Evolutionary conservation across 1,140 invertebrate species (phyloP).

Genomic region (Notospermus geniculatus): DNA sequence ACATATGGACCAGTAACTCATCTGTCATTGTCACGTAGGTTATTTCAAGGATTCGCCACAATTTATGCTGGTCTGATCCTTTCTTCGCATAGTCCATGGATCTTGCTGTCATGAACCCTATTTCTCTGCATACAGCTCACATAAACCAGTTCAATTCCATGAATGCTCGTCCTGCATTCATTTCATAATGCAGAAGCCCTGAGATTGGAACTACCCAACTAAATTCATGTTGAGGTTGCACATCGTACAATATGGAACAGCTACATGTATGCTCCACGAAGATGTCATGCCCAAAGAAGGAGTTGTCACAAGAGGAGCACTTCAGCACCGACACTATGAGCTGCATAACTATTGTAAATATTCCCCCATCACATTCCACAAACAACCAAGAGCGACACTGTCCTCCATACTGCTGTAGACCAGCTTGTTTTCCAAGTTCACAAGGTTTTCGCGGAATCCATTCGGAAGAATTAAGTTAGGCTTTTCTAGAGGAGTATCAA

Average conservation of each 20-base stretch:
- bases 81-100: no score
- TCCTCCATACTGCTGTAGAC: background rate
- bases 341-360: background rate
- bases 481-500: background rate
- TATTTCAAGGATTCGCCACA: background rate
- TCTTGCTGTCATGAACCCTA: background rate
- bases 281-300: background rate
- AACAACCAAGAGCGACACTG: background rate
- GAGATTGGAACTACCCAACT: background rate
- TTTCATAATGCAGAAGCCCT: background rate
- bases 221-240: background rate
- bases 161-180: no score
- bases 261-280: background rate
- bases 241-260: background rate
- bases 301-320: background rate
- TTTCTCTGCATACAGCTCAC: background rate
- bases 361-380: background rate
- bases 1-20: background rate
- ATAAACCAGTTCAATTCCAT: background rate
- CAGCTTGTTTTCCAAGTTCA: background rate
- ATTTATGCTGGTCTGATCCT: background rate
- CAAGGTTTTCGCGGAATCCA: background rate
- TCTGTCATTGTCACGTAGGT: background rate
- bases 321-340: background rate
- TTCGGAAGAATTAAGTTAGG: background rate